Base-by-base conservation (phyloP, 2,797 vertebrate genomes). In the Amblyraja radiata region DNA sequence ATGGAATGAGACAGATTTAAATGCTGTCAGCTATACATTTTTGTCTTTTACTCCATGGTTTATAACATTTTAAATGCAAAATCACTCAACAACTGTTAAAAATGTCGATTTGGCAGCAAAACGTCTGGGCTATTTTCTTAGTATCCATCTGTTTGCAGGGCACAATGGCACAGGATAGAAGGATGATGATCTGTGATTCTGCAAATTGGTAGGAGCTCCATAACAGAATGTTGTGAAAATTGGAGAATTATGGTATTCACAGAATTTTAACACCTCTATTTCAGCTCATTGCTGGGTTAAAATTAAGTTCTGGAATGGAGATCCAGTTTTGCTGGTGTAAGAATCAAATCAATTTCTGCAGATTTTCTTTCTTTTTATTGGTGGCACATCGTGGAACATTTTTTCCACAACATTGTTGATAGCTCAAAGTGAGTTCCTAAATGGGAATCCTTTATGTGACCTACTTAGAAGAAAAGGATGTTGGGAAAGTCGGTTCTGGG, bases 81-180 rank as follows among this genome's bases (percentile, higher is more conserved):
- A 39, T 46, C 28, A 28, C 46, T 74, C 25, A 74, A 39, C 0
- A 28, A n/a, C 28, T 58, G 39, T 58, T 16, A 6, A 23, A n/a
- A 28, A 91, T 32, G 13, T n/a, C 1, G 16, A 32, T 58, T n/a
- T 86, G 25, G 0, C 61, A 14, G 58, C 83, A 63, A 18, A 63
- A 84, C 83, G 61, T 86, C 28, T 79, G 32, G 81, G 84, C n/a
- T 88, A n/a, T 63, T 58, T 36, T 78, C n/a, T 86, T 88, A 88
- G 54, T 1, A 88, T 18, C 16, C 84, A 65, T 63, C 28, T 32
- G 58, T 18, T 68, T 6, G 63, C 18, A n/a, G 28, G 61, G 14
- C 14, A 88, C 6, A 88, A 9, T 63, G 13, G 6, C 77, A 32
- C 77, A 78, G 23, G 77, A 78, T 32, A 6, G 16, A 63, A 63